phyloP scores from a whole-genome alignment of 2,888 invertebrate species.

The Eupithecia pulchellata region DNA sequence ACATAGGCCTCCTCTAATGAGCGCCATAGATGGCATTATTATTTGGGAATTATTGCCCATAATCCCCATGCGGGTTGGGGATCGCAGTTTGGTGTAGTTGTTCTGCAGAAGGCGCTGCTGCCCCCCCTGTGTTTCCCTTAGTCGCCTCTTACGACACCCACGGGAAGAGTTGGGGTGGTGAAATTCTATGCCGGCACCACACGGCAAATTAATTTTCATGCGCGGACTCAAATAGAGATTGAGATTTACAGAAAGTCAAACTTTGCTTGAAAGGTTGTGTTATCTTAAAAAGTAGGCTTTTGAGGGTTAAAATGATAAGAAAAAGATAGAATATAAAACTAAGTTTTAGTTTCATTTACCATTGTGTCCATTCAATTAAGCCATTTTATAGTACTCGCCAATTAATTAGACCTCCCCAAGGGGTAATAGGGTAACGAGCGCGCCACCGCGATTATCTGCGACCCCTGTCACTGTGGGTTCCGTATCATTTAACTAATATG shows the following conservation, averaged over 20 bases:
- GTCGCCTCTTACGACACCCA: too few relatives aligned
- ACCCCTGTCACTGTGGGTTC: slow-evolving; percentile 44
- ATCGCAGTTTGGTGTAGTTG: too few relatives aligned
- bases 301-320: background rate
- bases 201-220: background rate
- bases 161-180: too few relatives aligned
- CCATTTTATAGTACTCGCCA: slow-evolving; percentile 43
- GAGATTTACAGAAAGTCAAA: background rate
- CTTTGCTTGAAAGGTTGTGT: background rate
- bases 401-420: slow-evolving; percentile 40
- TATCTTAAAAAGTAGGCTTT: background rate
- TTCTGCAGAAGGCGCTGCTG: too few relatives aligned
- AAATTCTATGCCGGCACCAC: too few relatives aligned
- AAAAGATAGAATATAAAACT: too few relatives aligned
- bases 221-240: background rate
- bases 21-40: too few relatives aligned
- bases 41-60: too few relatives aligned
- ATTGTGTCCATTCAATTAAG: slow-evolving; percentile 37
- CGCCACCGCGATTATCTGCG: slow-evolving; percentile 43
- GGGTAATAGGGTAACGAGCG: slow-evolving; percentile 43
- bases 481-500: slow-evolving; percentile 47
- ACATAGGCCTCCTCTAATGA: too few relatives aligned
- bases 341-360: background rate
- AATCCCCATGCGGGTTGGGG: too few relatives aligned
- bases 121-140: too few relatives aligned